These are phyloP conservation scores for Melipona quadrifasciata DNA, from an alignment of 1,140 invertebrate genomes.

Conservation along the genomic window DNA sequence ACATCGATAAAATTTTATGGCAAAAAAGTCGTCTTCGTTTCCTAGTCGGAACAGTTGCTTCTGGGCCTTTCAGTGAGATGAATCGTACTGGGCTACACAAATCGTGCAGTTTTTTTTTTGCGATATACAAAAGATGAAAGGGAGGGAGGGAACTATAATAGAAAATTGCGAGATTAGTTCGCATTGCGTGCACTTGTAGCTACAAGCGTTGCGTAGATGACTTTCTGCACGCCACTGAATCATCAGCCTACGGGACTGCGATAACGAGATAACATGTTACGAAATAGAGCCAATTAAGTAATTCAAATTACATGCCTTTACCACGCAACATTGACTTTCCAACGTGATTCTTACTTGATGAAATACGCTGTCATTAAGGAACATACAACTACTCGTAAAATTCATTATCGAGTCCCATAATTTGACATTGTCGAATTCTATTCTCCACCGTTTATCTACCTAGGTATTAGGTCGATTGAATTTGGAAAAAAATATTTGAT, in stretches of 20 bases:
- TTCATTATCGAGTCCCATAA: background rate
- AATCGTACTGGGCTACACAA: too few relatives aligned
- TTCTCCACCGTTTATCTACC: background rate
- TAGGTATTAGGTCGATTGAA: background rate
- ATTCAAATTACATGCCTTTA: conserved; percentile 6
- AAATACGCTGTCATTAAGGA: background rate
- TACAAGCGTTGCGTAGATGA: conserved; percentile 16
- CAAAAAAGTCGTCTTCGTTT: too few relatives aligned
- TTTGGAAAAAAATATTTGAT: background rate
- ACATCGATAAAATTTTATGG: too few relatives aligned
- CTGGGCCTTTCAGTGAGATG: too few relatives aligned
- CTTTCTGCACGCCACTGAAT: conserved; percentile 40
- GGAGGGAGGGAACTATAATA: background rate
- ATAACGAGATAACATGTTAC: conserved; percentile 38
- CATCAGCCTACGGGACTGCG: conserved; percentile 19
- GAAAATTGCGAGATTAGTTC: conserved; percentile 32
- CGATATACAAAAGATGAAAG: background rate
- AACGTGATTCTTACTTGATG: background rate
- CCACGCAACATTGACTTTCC: conserved; percentile 3
- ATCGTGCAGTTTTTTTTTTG: background rate
- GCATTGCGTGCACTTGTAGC: conserved; percentile 24
- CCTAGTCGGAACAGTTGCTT: too few relatives aligned
- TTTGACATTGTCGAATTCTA: background rate
- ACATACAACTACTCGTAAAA: background rate
- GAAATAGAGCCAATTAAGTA: conserved; percentile 25